Conservation (phyloP, 2,888 invertebrate genomes). For the Altica lythri region DNA sequence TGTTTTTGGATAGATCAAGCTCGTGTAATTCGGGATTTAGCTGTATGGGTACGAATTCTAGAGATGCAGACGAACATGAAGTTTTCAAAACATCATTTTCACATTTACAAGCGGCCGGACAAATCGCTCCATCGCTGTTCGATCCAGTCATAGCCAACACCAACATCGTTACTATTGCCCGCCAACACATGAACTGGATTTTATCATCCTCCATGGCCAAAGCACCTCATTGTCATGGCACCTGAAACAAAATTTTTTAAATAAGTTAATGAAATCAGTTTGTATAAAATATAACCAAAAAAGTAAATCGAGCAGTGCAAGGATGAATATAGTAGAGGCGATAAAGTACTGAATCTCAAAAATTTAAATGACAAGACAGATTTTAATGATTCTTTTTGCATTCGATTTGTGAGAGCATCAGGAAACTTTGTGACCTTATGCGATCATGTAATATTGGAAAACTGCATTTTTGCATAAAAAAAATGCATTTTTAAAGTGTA, state of each 20-base stretch:
- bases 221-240: conserved; percentile 53
- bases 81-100: conserved; percentile 79
- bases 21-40: conserved; percentile 84
- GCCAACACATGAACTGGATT: conserved; percentile 53
- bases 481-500: too few species aligned
- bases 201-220: conserved; percentile 56
- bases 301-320: too few species aligned
- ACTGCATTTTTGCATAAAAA: too few species aligned
- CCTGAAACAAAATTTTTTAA: conserved; percentile 48
- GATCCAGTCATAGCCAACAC: conserved; percentile 54
- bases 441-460: too few species aligned
- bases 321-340: too few species aligned
- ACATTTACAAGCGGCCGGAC: conserved; percentile 82
- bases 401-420: too few species aligned
- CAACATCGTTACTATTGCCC: conserved; percentile 56
- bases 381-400: too few species aligned
- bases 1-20: conserved; percentile 83
- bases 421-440: too few species aligned
- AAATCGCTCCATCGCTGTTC: conserved; percentile 57
- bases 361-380: too few species aligned
- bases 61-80: conserved; percentile 75
- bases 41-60: conserved; percentile 87
- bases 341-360: too few species aligned
- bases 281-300: too few species aligned
- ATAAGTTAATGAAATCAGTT: background rate